phyloP scores from a whole-genome alignment of 2,888 invertebrate species.

The Magallana nippona region DNA sequence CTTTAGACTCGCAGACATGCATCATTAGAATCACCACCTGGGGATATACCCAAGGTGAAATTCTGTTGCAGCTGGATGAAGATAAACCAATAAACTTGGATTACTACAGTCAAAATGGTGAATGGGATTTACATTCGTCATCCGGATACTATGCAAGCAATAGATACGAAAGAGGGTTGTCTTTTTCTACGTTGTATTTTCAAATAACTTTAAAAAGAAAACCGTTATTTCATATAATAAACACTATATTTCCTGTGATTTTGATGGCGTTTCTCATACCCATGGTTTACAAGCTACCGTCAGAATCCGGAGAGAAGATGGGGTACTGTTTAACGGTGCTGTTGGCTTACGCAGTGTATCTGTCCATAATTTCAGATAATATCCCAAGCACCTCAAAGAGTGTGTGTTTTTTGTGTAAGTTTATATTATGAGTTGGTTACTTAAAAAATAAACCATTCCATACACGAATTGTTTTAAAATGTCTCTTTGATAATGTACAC shows the following conservation, averaged over 20 bases:
- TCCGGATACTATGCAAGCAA: background rate
- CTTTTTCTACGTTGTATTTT: constrained; percentile 52
- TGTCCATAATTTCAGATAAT: constrained; percentile 37
- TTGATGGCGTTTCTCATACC: constrained; percentile 56
- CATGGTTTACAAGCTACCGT: constrained; percentile 40
- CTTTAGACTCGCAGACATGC: constrained; percentile 53
- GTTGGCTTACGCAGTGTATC: constrained; percentile 42
- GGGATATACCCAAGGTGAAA: constrained; percentile 52
- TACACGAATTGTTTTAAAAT: too few species aligned
- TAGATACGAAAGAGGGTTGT: constrained; percentile 21
- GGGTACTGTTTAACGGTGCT: constrained; percentile 38
- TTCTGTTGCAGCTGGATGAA: background rate
- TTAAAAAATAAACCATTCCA: too few species aligned
- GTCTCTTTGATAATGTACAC: too few species aligned
- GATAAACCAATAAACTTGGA: constrained; percentile 22
- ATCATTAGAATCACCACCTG: constrained; percentile 53
- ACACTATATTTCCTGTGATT: constrained; percentile 57
- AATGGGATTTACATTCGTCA: constrained; percentile 50
- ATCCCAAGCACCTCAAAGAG: constrained; percentile 41
- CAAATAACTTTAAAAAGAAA: constrained; percentile 50
- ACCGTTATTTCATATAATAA: constrained; percentile 55
- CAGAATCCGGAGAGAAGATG: constrained; percentile 42
- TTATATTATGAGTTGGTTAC: too few species aligned
- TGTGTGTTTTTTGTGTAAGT: constrained; percentile 42
- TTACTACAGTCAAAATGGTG: constrained; percentile 51